Percentiles rank a stretch among this genome's conserved stretches.
Evolutionary conservation across 1,140 invertebrate genomes (phyloP).

Genomic region (Hormaphis cornu): DNA sequence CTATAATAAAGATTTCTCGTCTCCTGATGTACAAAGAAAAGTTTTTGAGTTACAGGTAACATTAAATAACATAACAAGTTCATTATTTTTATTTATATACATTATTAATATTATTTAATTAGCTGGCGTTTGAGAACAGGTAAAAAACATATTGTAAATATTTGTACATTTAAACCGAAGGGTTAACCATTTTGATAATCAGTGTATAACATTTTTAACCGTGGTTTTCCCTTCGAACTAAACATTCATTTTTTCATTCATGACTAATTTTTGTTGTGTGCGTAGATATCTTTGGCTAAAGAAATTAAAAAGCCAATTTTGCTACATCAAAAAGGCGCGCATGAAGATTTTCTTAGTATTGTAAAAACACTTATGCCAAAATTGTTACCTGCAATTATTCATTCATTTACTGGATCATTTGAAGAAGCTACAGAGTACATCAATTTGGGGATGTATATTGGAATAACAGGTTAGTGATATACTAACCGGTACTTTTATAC

Average conservation of each 20-base stretch:
- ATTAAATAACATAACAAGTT: neutral
- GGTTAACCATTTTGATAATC: too few species aligned
- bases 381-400: constrained; percentile 73
- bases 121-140: too few species aligned
- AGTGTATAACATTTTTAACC: neutral
- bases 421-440: constrained; percentile 77
- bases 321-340: constrained; percentile 83
- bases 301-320: constrained; percentile 79
- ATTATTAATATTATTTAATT: too few species aligned
- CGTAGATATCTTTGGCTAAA: constrained; percentile 72
- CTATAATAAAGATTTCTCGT: constrained; percentile 88
- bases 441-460: constrained; percentile 78
- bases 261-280: constrained; percentile 22
- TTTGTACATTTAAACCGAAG: too few species aligned
- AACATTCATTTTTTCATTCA: neutral
- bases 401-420: constrained; percentile 84
- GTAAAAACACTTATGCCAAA: constrained; percentile 47
- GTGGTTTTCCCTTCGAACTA: neutral
- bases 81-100: too few species aligned
- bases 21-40: constrained; percentile 70
- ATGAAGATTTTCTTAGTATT: constrained; percentile 56
- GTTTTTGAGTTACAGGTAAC: constrained; percentile 84
- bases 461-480: constrained; percentile 58
- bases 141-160: too few species aligned
- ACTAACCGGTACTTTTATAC: too few species aligned